A percentile compares a stretch with the other conserved stretches of the same genome.
Evolutionary conservation across 2,888 invertebrate genomes (phyloP).

Genomic region (Polyommatus icarus): DNA sequence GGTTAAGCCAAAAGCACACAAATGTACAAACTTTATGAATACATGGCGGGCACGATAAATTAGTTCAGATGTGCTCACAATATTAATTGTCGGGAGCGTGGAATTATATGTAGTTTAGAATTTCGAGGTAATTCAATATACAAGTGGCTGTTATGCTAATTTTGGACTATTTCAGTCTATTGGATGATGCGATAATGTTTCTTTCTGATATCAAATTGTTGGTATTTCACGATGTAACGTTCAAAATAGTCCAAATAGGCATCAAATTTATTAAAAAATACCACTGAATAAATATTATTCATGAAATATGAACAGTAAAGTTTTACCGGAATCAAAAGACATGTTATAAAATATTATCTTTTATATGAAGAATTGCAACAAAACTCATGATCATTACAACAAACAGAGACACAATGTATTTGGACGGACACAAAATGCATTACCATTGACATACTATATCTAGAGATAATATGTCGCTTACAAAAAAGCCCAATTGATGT

Average conservation of each 20-base stretch:
- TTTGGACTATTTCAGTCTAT: not conserved
- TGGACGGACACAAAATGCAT: not conserved
- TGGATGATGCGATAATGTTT: not conserved
- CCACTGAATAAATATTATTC: too few relatives aligned
- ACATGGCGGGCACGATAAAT: conserved; percentile 13
- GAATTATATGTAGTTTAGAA: conserved; percentile 17
- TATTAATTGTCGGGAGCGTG: not conserved
- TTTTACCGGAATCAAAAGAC: too few relatives aligned
- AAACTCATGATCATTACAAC: not conserved
- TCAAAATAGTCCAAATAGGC: too few relatives aligned
- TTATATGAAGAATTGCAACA: not conserved
- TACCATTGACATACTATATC: not conserved
- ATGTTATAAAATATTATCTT: not conserved
- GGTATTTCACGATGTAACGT: not conserved
- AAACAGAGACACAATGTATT: not conserved
- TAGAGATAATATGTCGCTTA: not conserved
- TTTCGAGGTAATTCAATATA: not conserved
- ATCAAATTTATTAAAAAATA: too few relatives aligned
- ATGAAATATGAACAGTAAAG: too few relatives aligned
- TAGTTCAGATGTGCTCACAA: conserved; percentile 16
- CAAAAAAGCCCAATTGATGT: not conserved
- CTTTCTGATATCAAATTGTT: not conserved
- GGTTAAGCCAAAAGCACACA: conserved; percentile 31
- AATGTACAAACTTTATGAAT: conserved; percentile 25
- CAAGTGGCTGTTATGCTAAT: conserved; percentile 9